Evolutionary conservation across 2,888 invertebrate genomes (phyloP).

Genomic region (Charanyca ferruginea): DNA sequence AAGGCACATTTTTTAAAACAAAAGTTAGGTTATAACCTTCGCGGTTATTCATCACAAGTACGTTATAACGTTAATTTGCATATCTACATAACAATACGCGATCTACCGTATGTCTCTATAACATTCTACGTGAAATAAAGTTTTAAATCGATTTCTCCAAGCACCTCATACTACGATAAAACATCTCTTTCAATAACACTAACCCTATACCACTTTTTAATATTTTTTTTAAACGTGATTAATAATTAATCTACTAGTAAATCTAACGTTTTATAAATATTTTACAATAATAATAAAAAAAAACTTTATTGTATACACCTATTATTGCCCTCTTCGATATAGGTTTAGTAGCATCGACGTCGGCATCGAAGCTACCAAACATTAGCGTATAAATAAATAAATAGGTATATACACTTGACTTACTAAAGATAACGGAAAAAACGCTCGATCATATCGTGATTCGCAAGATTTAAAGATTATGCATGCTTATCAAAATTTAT

Average conservation of each 20-base stretch:
- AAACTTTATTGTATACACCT: constrained; percentile 84
- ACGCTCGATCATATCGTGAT: constrained; percentile 79
- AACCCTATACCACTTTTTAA: constrained; percentile 82
- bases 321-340: constrained; percentile 88
- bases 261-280: constrained; percentile 80
- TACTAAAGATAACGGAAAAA: constrained; percentile 72
- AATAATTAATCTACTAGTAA: constrained; percentile 75
- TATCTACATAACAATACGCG: constrained; percentile 68
- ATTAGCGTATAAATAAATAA: constrained; percentile 78
- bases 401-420: constrained; percentile 75
- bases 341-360: constrained; percentile 71
- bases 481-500: constrained; percentile 81
- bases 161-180: constrained; percentile 78
- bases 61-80: constrained; percentile 68
- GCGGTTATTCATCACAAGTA: constrained; percentile 70
- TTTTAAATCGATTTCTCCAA: constrained; percentile 74
- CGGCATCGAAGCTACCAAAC: constrained; percentile 66
- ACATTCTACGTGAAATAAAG: constrained; percentile 68
- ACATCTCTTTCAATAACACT: constrained; percentile 77
- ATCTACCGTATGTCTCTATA: constrained; percentile 58
- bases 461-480: constrained; percentile 78
- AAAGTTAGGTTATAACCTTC: constrained; percentile 71
- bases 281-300: constrained; percentile 80
- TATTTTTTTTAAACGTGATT: constrained; percentile 76
- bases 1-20: constrained; percentile 86